These are phyloP conservation scores for Pachycephus smyrnensis DNA, from an alignment of 2,888 invertebrate genomes.

Conservation along the genomic window DNA sequence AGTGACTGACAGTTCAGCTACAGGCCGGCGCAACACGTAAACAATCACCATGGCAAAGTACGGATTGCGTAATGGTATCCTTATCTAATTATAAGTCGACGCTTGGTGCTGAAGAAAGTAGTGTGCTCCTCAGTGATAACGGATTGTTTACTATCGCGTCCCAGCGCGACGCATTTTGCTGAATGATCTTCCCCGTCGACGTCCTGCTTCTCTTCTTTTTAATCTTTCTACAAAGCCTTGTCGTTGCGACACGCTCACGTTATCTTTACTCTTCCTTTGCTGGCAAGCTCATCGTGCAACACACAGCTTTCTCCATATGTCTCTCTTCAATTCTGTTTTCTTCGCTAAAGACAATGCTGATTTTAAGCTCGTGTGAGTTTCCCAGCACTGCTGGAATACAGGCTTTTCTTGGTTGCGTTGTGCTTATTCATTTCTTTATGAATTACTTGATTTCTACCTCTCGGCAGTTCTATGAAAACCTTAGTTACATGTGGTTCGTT, in stretches of 20 bases:
- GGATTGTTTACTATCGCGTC: slow-evolving; percentile 46
- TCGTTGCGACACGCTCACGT: neutral
- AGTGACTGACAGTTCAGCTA: slow-evolving; percentile 1
- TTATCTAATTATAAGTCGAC: slow-evolving; percentile 54
- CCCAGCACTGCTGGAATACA: slow-evolving; percentile 1
- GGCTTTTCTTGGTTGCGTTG: slow-evolving; percentile 15
- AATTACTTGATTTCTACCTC: neutral
- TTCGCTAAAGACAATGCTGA: slow-evolving; percentile 52
- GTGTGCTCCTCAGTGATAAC: slow-evolving; percentile 37
- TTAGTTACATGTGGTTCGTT: neutral
- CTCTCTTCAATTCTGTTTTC: slow-evolving; percentile 49
- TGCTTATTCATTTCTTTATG: neutral
- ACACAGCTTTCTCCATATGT: slow-evolving; percentile 40
- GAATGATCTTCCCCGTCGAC: slow-evolving; percentile 11
- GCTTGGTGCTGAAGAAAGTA: slow-evolving; percentile 6
- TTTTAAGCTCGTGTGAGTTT: slow-evolving; percentile 55
- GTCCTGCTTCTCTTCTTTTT: slow-evolving; percentile 2
- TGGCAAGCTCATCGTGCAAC: neutral
- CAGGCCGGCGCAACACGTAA: slow-evolving; percentile 22
- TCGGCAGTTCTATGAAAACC: neutral
- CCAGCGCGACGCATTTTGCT: slow-evolving; percentile 19
- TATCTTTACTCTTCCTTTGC: slow-evolving; percentile 13
- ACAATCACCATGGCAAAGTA: slow-evolving; percentile 64
- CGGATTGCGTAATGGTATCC: slow-evolving; percentile 50
- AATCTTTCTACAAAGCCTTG: slow-evolving; percentile 12